A percentile compares a stretch with the other conserved stretches of the same genome.
Conservation (phyloP, 1,140 invertebrate species). For the Gonioctena quinquepunctata region DNA sequence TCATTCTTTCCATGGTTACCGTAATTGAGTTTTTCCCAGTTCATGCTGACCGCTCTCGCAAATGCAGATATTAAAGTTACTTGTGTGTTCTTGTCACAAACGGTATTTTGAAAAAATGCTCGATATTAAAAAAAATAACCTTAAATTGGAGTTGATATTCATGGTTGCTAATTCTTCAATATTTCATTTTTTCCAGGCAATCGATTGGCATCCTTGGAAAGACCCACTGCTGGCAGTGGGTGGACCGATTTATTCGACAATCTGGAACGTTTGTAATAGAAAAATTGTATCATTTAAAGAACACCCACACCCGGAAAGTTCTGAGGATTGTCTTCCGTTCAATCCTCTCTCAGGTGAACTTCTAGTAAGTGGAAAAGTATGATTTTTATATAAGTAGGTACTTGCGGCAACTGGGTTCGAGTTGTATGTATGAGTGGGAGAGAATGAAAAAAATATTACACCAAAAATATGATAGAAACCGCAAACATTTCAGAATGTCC, state of each 20-base stretch:
- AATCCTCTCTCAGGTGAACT: conserved; percentile 28
- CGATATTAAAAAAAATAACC: too few relatives aligned
- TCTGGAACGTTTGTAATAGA: conserved; percentile 21
- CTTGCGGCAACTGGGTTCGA: not conserved
- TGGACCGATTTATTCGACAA: not conserved
- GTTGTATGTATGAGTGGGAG: not conserved
- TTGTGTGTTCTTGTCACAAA: too few relatives aligned
- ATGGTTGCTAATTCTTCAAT: too few relatives aligned
- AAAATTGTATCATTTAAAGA: not conserved
- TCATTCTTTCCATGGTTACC: too few relatives aligned
- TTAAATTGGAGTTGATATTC: too few relatives aligned
- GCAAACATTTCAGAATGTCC: too few relatives aligned
- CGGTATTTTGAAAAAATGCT: too few relatives aligned
- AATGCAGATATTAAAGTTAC: too few relatives aligned
- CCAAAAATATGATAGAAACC: too few relatives aligned
- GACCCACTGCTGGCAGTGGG: conserved; percentile 23
- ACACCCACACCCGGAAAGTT: conserved; percentile 1
- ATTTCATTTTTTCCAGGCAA: conserved; percentile 18
- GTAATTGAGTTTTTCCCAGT: too few relatives aligned
- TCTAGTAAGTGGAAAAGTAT: conserved; percentile 19
- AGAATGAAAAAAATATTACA: not conserved
- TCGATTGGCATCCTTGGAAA: conserved; percentile 31
- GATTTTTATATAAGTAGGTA: too few relatives aligned
- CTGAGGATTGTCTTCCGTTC: conserved; percentile 18
- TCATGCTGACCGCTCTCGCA: too few relatives aligned